Conservation (phyloP, 2,797 vertebrate species). For the Oreochromis grahami region DNA sequence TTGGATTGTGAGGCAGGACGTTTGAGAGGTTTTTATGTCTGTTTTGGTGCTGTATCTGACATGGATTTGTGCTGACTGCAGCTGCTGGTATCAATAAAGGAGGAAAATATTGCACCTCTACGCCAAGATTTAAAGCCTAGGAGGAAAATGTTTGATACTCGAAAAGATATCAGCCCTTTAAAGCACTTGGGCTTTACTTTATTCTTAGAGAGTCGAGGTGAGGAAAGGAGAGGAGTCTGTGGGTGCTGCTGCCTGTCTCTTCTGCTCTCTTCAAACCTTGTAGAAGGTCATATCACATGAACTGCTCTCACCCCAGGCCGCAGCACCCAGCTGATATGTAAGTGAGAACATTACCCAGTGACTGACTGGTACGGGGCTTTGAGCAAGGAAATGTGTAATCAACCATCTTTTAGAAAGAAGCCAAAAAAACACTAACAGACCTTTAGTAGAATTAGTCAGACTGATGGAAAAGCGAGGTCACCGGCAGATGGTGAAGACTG, state of each 20-base stretch:
- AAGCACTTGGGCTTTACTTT: neutral
- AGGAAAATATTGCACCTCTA: neutral
- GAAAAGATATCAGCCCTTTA: neutral
- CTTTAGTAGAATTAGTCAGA: neutral
- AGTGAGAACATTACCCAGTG: conserved; percentile 47
- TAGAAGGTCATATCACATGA: conserved; percentile 20
- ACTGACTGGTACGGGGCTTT: neutral
- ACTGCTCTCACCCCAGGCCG: conserved; percentile 23
- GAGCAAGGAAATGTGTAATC: neutral
- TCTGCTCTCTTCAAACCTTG: conserved; percentile 47
- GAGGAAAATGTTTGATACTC: neutral
- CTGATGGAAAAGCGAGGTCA: neutral
- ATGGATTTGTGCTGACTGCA: neutral
- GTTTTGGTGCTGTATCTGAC: neutral
- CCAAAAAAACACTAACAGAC: neutral
- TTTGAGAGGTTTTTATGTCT: neutral
- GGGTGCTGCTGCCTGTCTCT: conserved; percentile 33
- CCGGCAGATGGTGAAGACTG: neutral
- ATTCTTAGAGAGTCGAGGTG: neutral
- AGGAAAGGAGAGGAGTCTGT: neutral
- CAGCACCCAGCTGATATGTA: conserved; percentile 38
- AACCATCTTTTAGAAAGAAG: neutral
- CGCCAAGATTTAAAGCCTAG: neutral
- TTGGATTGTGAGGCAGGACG: neutral
- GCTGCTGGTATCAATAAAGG: neutral